A percentile compares a stretch with the other conserved stretches of the same genome.
Conservation (phyloP, 1,140 invertebrate species). For the Luehdorfia chinensis region DNA sequence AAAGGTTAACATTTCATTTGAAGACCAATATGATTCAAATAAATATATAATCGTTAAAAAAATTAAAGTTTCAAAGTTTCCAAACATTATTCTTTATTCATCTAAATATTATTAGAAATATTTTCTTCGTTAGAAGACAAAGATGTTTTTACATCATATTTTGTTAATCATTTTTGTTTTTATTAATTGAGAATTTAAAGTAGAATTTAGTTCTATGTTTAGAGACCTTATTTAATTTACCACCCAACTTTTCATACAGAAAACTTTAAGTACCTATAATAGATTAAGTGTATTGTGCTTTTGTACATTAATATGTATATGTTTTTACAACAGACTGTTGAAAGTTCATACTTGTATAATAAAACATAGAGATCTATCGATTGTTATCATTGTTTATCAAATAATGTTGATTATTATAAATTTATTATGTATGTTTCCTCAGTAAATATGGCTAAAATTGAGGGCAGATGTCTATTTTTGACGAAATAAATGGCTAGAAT, state of each 20-base stretch:
- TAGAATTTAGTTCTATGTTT: conserved; percentile 18
- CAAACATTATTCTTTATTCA: neutral
- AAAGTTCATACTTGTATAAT: conserved; percentile 67
- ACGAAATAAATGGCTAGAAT: conserved; percentile 66
- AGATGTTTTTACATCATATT: neutral
- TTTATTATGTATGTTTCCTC: conserved; percentile 72
- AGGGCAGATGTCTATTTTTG: conserved; percentile 69
- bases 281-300: conserved; percentile 58
- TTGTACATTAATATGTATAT: conserved; percentile 68
- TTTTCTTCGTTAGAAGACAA: neutral
- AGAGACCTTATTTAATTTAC: conserved; percentile 13
- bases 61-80: neutral
- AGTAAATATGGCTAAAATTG: conserved; percentile 62
- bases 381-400: conserved; percentile 75
- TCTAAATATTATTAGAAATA: no score
- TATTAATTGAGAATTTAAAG: conserved; percentile 6
- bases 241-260: conserved; percentile 25
- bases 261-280: conserved; percentile 46
- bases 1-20: neutral
- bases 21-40: no score
- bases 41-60: no score
- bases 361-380: conserved; percentile 70
- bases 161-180: conserved; percentile 7
- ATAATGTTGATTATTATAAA: conserved; percentile 73
- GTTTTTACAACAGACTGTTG: conserved; percentile 68